Evolutionary conservation across 2,888 invertebrate genomes (phyloP).

Genomic region (Lissocephala sabroskyi): DNA sequence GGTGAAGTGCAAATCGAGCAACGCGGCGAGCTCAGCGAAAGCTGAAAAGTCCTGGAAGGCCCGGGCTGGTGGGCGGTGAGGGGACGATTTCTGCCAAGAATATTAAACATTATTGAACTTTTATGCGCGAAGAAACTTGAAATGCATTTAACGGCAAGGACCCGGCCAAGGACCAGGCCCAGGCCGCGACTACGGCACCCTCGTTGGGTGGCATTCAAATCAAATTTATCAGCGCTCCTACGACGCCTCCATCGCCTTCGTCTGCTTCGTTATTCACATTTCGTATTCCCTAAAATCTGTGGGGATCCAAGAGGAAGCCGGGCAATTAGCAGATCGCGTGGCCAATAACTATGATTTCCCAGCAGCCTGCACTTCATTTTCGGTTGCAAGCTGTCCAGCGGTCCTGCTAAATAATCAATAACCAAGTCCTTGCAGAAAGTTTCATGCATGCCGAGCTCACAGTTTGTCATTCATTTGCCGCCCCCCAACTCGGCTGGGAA

Average conservation of each 20-base stretch:
- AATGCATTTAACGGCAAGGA: conserved; percentile 32
- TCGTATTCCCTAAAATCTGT: no score
- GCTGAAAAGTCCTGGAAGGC: conserved; percentile 21
- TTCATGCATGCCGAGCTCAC: no score
- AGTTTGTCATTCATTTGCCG: no score
- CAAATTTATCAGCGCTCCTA: conserved; percentile 37
- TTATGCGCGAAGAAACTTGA: conserved; percentile 34
- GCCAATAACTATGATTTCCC: conserved; percentile 52
- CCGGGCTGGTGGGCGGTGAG: no score
- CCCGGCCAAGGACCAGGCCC: neutral
- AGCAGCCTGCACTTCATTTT: conserved; percentile 10
- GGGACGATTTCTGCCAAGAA: no score
- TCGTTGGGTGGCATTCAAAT: conserved; percentile 23
- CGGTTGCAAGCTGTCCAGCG: neutral
- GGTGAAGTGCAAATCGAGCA: conserved; percentile 40
- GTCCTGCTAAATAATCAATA: conserved; percentile 48
- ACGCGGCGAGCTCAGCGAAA: conserved; percentile 20
- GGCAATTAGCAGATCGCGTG: conserved; percentile 33
- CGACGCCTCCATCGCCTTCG: neutral
- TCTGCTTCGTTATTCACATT: neutral
- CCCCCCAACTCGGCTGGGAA: no score
- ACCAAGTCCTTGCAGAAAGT: no score
- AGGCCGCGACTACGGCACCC: neutral
- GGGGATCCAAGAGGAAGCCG: no score
- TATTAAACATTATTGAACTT: conserved; percentile 43